Base-by-base conservation (phyloP, 2,113 vertebrate genomes). In the Bagarius yarrelli region DNA sequence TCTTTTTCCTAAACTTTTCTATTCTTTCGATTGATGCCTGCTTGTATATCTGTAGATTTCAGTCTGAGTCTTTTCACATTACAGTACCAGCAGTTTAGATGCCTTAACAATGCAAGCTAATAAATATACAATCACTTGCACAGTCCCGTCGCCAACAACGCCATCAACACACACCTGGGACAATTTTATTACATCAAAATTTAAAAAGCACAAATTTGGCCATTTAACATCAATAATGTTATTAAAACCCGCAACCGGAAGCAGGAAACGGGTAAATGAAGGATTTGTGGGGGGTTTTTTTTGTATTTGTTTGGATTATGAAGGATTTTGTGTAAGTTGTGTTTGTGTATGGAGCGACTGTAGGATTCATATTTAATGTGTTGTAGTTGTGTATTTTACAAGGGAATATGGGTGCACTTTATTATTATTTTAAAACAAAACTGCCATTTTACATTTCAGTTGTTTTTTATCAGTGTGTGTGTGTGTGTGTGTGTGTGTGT, bases 161-260 rank as follows among this genome's bases (percentile, higher is more conserved):
- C 96, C 94, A 96, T 94, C 94, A 83, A 94, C 94, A 94, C 95
- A 95, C 96, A 94, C 92, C 92, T 90, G 85, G 88, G 91, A 90
- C 90, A 86, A 93, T 93, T 94, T 87, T 83, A 66, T 44, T 23
- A 18, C 13, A 50, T 50, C 16, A 34, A 23, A 8, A 32, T 88
- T 11, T 86, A 95, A 95, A 96, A 98, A 98, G 96, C 96, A 98
- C 96, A 98, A 98, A 96, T 95, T 88, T 93, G 95, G 94, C 92
- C 92, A 92, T 95, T 94, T 87, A 94, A 72, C 77, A 30, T 72
- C 56, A 77, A 83, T 47, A 64, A 60, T 75, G 50, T 75, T 81
- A 64, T 25, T 63, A 55, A 44, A 52, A 78, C 59, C 78, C 50
- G 47, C 69, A 74, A 66, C 53, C 74, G 60, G 40, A 57, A 55